Evolutionary conservation across 2,888 invertebrate genomes (phyloP), one percentile per base, ranked within the genome.

Genomic region (Pimpla rufipes): DNA sequence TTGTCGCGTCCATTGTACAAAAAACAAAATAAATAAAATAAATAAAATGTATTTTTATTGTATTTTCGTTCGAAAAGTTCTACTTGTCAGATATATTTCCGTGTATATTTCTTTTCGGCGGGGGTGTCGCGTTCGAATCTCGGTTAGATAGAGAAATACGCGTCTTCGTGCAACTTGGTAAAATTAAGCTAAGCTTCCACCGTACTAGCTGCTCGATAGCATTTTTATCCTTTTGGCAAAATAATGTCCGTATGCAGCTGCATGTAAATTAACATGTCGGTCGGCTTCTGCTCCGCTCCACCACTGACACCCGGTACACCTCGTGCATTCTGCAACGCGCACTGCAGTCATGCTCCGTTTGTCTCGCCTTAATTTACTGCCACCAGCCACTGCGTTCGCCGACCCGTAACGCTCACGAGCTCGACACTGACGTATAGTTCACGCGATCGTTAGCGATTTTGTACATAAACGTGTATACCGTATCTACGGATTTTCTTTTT

Each of bases 311-410:
- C 35, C 35, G 11, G 50, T 50, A 42, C 50, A 66, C 70, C 57
- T 57, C 66, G 57, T 67, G 40, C 45, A 21, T 50, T 68, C 76
- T 66, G 76, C 66, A 66, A 67, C 81, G 77, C 77, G 81, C 73
- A 77, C 76, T 77, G 77, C 77, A 81, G 81, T 81, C 76, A 81
- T 50, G 81, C 77, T 68, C 77, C 81, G 77, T 81, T 81, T 77
- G 81, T 77, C 81, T 81, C 66, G 77, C 66, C 81, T 81, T 81
- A 77, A 81, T 81, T 77, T 77, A 81, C 77, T 81, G 77, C 81
- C 77, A 50, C 16, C 57, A 55, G 67, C 47, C 47, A 50, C 37
- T 37, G 47, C 16, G 47, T 57, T 37, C 73, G 45, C 37, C 77
- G 77, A 81, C 50, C 81, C 81, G 81, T 81, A 71, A 81, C 73